These are phyloP conservation scores for Lophura nycthemera DNA, from an alignment of 2,113 vertebrate genomes.

Conservation along the genomic window DNA sequence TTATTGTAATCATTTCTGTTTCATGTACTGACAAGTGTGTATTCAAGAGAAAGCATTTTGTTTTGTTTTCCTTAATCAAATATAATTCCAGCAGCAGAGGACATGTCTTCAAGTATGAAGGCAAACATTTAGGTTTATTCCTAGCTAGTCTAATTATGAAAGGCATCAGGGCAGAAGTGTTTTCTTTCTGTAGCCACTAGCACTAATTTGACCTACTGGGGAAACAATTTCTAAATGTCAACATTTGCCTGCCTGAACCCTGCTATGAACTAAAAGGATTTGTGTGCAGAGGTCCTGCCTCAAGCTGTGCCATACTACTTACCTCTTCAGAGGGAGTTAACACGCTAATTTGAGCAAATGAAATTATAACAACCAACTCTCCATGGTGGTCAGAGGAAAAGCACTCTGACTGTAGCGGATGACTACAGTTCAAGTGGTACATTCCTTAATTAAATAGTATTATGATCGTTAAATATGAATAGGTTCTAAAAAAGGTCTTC, in stretches of 20 bases:
- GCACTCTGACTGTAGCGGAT: slow-evolving; percentile 29
- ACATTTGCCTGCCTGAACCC: slow-evolving; percentile 58
- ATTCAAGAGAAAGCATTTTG: background rate
- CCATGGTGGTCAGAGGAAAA: slow-evolving; percentile 53
- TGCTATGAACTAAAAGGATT: slow-evolving; percentile 59
- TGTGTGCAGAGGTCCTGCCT: slow-evolving; percentile 31
- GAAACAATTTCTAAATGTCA: slow-evolving; percentile 69
- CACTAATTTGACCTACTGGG: slow-evolving; percentile 65
- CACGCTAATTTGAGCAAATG: slow-evolving; percentile 72
- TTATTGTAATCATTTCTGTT: background rate
- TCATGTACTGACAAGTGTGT: background rate
- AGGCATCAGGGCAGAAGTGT: slow-evolving; percentile 20
- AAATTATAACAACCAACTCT: slow-evolving; percentile 71
- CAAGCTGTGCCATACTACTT: slow-evolving; percentile 56
- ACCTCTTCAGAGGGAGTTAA: slow-evolving; percentile 68
- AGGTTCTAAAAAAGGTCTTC: background rate
- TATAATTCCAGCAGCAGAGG: slow-evolving; percentile 28
- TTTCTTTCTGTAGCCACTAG: slow-evolving; percentile 52
- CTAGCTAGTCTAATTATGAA: slow-evolving; percentile 29
- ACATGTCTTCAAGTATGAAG: background rate
- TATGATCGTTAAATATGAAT: slow-evolving; percentile 19
- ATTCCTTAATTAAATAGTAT: slow-evolving; percentile 57
- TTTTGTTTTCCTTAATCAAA: background rate
- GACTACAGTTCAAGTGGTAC: slow-evolving; percentile 36
- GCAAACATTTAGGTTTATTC: slow-evolving; percentile 19